Evolutionary conservation across 2,113 vertebrate genomes (phyloP), one percentile per base, ranked within the genome.

Genomic region (Paratilapia polleni): DNA sequence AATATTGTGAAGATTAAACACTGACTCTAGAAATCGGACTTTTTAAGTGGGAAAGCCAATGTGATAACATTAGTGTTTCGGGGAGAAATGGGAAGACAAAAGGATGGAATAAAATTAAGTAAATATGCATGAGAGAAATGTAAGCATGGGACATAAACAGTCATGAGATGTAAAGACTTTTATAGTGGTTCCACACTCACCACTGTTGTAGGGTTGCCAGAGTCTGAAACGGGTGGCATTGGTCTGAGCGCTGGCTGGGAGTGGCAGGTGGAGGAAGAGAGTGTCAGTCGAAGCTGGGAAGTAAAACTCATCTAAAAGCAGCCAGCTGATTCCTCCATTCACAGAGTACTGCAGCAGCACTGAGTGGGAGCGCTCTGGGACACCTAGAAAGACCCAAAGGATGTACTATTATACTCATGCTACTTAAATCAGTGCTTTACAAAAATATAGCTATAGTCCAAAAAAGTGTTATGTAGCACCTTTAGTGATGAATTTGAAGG

Each of bases 161-260:
- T 56, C 20, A n/a, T 10, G 20, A 5, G 20, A n/a, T n/a, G 20
- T n/a, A 56, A 11, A 56, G 47, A n/a, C 52, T n/a, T 56, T 56
- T n/a, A 10, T 19, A n/a, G 20, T 56, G 52, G 19, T 54, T 54
- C 54, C 47, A n/a, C 31, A 36, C 95, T 95, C 91, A 99, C 98
- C 98, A 0, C 96, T 97, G 93, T 99, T 98, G 91, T 99, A 98
- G 17, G 98, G 98, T 34, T 99, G 98, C 98, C 98, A 99, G 61
- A 99, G 96, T 89, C 97, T 94, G 95, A 99, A 99, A 56, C 97
- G 96, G 0, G 98, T 99, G 3, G 97, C 96, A 0, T 99, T 99
- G 91, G 95, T 98, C 93, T 98, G 98, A 83, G 98, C 98, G 14
- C 95, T 88, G 0, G 96, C 90, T 10, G 98, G 97, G 85, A 99